phyloP scores from a whole-genome alignment of 2,888 invertebrate species.

The Micoletzkya japonica region DNA sequence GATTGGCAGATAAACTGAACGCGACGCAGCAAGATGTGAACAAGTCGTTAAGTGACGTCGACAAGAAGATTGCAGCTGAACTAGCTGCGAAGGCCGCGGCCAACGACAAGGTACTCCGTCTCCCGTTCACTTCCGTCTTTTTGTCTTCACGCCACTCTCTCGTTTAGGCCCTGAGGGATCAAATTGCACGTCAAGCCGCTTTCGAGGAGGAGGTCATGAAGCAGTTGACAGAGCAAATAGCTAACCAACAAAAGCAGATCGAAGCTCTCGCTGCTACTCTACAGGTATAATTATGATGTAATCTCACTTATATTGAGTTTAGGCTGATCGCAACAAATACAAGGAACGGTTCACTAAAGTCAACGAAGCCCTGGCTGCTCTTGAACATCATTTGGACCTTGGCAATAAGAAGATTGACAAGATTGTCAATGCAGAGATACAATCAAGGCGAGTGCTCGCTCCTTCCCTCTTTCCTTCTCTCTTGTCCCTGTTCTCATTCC shows the following conservation, averaged over 20 bases:
- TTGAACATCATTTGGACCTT: slow-evolving; percentile 58
- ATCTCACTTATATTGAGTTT: background rate
- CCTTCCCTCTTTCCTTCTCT: background rate
- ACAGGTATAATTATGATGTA: slow-evolving; percentile 30
- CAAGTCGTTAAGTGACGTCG: slow-evolving; percentile 47
- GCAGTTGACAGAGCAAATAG: slow-evolving; percentile 40
- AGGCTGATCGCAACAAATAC: slow-evolving; percentile 53
- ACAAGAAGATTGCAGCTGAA: slow-evolving; percentile 54
- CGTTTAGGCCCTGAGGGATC: slow-evolving; percentile 46
- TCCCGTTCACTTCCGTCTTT: background rate
- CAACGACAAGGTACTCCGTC: slow-evolving; percentile 40
- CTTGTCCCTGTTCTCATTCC: no score
- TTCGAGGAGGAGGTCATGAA: slow-evolving; percentile 48
- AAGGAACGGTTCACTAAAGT: slow-evolving; percentile 60
- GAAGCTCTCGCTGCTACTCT: slow-evolving; percentile 44
- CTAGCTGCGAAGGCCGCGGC: slow-evolving; percentile 35
- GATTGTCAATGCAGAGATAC: slow-evolving; percentile 47
- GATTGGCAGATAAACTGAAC: slow-evolving; percentile 57
- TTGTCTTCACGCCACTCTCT: background rate
- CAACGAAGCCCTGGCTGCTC: slow-evolving; percentile 58
- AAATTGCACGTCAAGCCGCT: slow-evolving; percentile 42
- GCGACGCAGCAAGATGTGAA: slow-evolving; percentile 47
- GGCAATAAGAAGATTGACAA: slow-evolving; percentile 62
- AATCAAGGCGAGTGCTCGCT: slow-evolving; percentile 38
- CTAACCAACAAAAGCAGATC: slow-evolving; percentile 39